These are phyloP conservation scores for Tetraneura akinire DNA, from an alignment of 1,140 invertebrate species.

Conservation along the genomic window DNA sequence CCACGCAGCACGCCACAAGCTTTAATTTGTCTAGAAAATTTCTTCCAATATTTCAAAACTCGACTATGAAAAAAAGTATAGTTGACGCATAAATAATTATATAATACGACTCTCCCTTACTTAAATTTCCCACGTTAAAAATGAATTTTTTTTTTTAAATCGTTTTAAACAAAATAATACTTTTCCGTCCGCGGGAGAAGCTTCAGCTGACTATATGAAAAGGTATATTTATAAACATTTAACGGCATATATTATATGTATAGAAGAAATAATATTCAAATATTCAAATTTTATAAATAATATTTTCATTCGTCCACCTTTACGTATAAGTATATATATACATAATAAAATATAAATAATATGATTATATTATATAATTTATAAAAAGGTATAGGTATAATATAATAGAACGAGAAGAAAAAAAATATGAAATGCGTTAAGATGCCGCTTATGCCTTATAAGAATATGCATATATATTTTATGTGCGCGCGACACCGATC, in stretches of 20 bases:
- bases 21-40: conserved; percentile 8
- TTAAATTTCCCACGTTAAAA: conserved; percentile 44
- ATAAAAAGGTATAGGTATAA: conserved; percentile 5
- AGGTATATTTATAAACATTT: no score
- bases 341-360: background rate
- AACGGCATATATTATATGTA: no score
- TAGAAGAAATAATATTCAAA: conserved; percentile 35
- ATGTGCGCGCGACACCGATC: conserved; percentile 48
- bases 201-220: conserved; percentile 9
- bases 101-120: no score
- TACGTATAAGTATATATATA: background rate
- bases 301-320: conserved; percentile 10
- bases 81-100: background rate
- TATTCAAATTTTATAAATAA: no score
- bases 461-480: conserved; percentile 48
- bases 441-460: conserved; percentile 34
- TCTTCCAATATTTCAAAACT: no score
- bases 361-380: conserved; percentile 31
- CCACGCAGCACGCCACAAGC: background rate
- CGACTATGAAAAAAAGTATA: no score
- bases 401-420: background rate
- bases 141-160: conserved; percentile 35
- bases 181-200: conserved; percentile 7
- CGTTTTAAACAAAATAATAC: no score
- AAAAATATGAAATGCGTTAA: conserved; percentile 33